phyloP scores from a whole-genome alignment of 2,113 vertebrate genomes.

The Pygoscelis antarcticus region DNA sequence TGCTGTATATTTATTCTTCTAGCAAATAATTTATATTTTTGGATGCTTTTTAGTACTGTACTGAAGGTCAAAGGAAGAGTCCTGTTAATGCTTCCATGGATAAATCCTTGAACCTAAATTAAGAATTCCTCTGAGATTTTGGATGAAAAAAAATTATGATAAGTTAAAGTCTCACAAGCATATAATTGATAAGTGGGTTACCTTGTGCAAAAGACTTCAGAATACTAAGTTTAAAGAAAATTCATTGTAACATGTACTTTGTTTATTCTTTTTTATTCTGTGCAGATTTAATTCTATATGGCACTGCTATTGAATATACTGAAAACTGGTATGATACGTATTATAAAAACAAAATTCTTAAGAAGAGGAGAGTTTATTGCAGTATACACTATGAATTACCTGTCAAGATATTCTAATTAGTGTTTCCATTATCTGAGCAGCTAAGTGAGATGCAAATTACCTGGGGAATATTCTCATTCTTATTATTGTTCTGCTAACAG shows the following conservation, averaged over 20 bases:
- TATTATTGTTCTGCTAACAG: not conserved
- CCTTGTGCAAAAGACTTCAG: not conserved
- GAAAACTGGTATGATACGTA: not conserved
- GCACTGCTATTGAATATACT: not conserved
- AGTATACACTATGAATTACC: not conserved
- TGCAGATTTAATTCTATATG: not conserved
- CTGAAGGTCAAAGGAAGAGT: not conserved
- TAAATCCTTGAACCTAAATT: not conserved
- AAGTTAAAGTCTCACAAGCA: not conserved
- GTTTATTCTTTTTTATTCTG: not conserved
- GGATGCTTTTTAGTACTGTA: not conserved
- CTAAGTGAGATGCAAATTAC: not conserved
- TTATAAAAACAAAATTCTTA: not conserved
- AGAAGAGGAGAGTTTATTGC: not conserved
- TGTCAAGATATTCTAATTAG: not conserved
- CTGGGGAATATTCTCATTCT: not conserved
- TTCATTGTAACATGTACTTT: not conserved
- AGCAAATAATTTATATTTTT: not conserved
- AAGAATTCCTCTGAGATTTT: not conserved
- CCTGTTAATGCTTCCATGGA: not conserved
- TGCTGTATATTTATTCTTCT: not conserved
- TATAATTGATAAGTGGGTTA: not conserved
- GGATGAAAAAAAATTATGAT: not conserved
- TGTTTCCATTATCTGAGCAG: not conserved
- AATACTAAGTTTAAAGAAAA: not conserved